Evolutionary conservation across 2,888 invertebrate species (phyloP), one percentile per base, ranked within the genome.

Genomic region (Rhagonycha lutea): DNA sequence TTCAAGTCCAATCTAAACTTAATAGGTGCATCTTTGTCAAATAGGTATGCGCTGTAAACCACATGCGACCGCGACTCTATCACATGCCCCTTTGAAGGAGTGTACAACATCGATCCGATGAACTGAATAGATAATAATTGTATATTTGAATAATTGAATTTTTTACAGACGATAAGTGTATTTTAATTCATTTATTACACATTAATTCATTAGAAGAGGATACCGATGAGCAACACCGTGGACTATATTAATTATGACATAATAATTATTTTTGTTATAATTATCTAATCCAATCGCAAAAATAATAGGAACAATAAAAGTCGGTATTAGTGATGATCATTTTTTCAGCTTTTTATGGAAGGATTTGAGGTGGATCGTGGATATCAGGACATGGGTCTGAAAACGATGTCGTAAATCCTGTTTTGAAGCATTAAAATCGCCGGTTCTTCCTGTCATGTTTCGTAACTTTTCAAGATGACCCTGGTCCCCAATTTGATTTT

Each of bases 91-190:
- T 32, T 32, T 63, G 23, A 63, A 63, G 63, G 63, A 63, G 63
- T 71, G 65, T 65, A 63, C 65, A 47, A 71, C 71, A 72, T 72
- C 72, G 72, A 72, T 72, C 72, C 72, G 72, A 69, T 69, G 60
- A 63, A 23, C 63, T 63, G 63, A 24, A 63, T 63, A 63, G 63
- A 63, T 63, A 63, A 63, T 63, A 63, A 23, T 63, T 24, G 63
- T 62, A 14, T 63, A 63, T 63, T 63, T 63, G 63, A 63, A 63
- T 63, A 63, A 63, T 63, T 14, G 63, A 63, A 63, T 23, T 12
- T 63, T 63, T 63, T 63, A 63, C 18, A 12, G 12, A 32, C 32
- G 12, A 32, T 32, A 32, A 32, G 32, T 12, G 32, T 32, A 32
- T 12, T 32, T 32, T 32, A 32, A 32, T 32, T 12, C 32, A 32